phyloP scores from a whole-genome alignment of 2,888 invertebrate species.

The Trichogramma evanescens region DNA sequence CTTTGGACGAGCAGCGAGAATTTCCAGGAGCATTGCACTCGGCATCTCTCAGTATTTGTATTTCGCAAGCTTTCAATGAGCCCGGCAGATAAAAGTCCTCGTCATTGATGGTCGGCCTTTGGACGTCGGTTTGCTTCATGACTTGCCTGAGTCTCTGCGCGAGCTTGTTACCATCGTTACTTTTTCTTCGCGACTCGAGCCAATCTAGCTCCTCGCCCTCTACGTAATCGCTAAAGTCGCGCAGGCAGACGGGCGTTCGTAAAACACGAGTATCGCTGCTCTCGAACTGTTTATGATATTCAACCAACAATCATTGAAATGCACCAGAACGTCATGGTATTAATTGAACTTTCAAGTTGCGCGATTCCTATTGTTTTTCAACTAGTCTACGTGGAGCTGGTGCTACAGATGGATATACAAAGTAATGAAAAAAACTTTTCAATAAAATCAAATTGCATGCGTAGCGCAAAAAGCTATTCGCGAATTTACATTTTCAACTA shows the following conservation, averaged over 20 bases:
- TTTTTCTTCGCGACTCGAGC: slow-evolving; percentile 47
- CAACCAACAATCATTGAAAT: neutral
- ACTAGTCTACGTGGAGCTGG: too few species aligned
- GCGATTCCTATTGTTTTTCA: too few species aligned
- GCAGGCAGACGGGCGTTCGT: slow-evolving; percentile 50
- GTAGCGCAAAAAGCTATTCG: too few species aligned
- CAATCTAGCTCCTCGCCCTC: slow-evolving; percentile 51
- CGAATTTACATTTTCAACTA: too few species aligned
- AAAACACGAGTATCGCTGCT: slow-evolving; percentile 26
- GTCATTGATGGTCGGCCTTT: slow-evolving; percentile 15
- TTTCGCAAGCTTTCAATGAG: slow-evolving; percentile 32
- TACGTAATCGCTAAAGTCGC: slow-evolving; percentile 54
- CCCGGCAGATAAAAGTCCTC: slow-evolving; percentile 34
- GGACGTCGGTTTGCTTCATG: slow-evolving; percentile 1
- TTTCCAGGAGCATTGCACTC: neutral
- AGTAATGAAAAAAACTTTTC: too few species aligned
- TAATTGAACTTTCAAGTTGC: too few species aligned
- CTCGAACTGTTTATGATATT: neutral
- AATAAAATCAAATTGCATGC: too few species aligned
- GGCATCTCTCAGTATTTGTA: neutral
- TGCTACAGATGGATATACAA: too few species aligned
- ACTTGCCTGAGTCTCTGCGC: too few species aligned
- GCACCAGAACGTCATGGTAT: too few species aligned
- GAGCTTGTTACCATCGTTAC: neutral
- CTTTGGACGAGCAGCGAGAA: neutral